Evolutionary conservation across 2,797 vertebrate genomes (phyloP).

Genomic region (Lacerta viridis): DNA sequence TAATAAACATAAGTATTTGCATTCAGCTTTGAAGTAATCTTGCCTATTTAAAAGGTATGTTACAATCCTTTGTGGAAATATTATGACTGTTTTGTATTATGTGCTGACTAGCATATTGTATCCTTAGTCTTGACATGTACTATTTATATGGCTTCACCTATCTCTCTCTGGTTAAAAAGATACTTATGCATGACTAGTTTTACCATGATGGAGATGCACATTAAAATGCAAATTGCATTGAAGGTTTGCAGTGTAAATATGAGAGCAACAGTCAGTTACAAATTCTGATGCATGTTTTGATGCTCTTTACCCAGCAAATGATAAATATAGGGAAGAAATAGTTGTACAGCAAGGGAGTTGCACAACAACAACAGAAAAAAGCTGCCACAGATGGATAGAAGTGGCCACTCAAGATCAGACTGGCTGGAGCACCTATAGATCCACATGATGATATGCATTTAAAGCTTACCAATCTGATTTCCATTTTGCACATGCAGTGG

Average conservation of each 20-base stretch:
- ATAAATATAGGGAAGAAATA: background rate
- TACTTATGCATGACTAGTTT: background rate
- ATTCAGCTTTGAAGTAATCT: background rate
- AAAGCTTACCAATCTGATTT: background rate
- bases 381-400: background rate
- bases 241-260: background rate
- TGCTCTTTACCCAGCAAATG: background rate
- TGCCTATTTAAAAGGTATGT: background rate
- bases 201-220: background rate
- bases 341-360: background rate
- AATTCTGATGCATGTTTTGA: background rate
- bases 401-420: background rate
- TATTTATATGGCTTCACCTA: background rate
- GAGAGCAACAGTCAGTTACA: background rate
- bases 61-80: background rate
- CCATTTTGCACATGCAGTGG: background rate
- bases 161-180: background rate
- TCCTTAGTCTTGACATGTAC: background rate
- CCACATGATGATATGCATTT: background rate
- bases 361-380: background rate
- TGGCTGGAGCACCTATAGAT: background rate
- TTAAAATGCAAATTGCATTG: background rate
- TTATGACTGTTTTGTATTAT: background rate
- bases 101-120: background rate
- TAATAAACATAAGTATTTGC: constrained; percentile 23